A percentile compares a stretch with the other conserved stretches of the same genome.
Conservation (phyloP, 2,113 vertebrate species). For the Upupa epops region DNA sequence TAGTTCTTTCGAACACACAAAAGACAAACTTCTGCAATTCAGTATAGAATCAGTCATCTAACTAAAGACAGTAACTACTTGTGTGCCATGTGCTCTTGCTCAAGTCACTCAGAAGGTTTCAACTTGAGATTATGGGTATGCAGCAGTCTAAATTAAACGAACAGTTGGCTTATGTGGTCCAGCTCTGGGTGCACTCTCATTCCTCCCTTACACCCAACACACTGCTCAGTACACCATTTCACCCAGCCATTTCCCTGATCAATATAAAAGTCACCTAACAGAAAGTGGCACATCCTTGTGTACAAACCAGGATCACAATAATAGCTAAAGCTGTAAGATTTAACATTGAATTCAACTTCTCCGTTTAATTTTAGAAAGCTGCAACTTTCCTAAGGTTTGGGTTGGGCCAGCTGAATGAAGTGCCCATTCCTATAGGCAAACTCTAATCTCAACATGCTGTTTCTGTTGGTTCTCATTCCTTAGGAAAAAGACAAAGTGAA, state of each 20-base stretch:
- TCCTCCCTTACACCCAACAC: neutral
- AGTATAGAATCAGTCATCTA: neutral
- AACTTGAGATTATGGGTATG: slow-evolving; percentile 34
- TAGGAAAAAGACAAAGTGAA: neutral
- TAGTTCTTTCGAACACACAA: slow-evolving; percentile 5
- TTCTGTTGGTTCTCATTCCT: neutral
- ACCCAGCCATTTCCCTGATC: neutral
- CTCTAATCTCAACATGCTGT: neutral
- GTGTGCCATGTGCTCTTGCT: neutral
- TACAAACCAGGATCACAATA: neutral
- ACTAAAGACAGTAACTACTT: slow-evolving; percentile 38
- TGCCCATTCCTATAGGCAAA: neutral
- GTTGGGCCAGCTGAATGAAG: neutral
- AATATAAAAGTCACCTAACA: neutral
- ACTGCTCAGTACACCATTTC: neutral
- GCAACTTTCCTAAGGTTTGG: neutral
- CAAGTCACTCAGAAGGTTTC: neutral
- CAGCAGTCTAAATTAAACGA: slow-evolving; percentile 44
- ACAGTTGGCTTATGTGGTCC: neutral
- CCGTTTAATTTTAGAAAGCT: neutral
- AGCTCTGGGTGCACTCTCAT: neutral
- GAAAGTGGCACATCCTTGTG: neutral
- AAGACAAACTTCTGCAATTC: neutral
- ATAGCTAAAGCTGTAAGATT: neutral
- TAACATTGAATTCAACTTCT: neutral